A percentile compares a stretch with the other conserved stretches of the same genome.
Conservation (phyloP, 2,113 vertebrate genomes). For the Chascanopsetta lugubris region DNA sequence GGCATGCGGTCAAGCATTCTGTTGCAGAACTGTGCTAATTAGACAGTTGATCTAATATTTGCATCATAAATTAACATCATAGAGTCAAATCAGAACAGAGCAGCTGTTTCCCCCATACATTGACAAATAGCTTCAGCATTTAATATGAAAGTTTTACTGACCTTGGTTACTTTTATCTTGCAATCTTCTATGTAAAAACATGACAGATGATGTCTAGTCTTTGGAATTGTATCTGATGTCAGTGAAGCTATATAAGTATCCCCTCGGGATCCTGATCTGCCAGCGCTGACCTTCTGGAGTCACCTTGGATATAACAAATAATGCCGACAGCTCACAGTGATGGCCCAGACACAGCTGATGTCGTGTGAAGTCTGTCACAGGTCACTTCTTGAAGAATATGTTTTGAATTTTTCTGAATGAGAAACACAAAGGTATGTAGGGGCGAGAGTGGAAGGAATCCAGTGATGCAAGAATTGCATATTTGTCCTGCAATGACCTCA, state of each 20-base stretch:
- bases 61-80: neutral
- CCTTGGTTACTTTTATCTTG: constrained; percentile 9
- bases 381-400: constrained; percentile 26
- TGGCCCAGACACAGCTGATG: constrained; percentile 6
- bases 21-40: too few species aligned
- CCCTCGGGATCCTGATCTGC: neutral
- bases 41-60: too few species aligned
- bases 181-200: constrained; percentile 13
- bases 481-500: neutral
- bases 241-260: constrained; percentile 6
- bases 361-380: constrained; percentile 23
- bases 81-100: neutral
- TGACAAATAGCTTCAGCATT: neutral
- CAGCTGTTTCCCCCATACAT: neutral
- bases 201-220: constrained; percentile 8
- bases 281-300: constrained; percentile 21
- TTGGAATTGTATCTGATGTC: constrained; percentile 20
- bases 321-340: constrained; percentile 12
- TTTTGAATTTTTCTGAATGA: constrained; percentile 4
- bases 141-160: neutral
- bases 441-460: constrained; percentile 2
- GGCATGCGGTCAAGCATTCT: too few species aligned
- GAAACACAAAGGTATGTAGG: neutral
- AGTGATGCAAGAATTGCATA: constrained; percentile 16
- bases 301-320: constrained; percentile 38